Conservation (phyloP, 1,140 invertebrate species). For the Orchesella cincta region DNA sequence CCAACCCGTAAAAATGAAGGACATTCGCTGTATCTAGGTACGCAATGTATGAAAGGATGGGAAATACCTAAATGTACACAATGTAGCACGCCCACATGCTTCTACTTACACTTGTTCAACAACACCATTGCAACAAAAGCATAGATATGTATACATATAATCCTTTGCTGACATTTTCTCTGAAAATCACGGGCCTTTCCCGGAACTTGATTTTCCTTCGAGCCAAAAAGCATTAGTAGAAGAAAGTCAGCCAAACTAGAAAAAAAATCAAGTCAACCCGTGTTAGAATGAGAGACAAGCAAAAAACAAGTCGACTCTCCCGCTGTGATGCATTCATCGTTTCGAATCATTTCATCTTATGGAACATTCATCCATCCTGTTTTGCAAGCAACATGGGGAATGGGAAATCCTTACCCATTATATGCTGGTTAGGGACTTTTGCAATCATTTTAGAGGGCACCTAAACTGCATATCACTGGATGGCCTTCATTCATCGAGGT, state of each 20-base stretch:
- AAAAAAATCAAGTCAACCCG: neutral
- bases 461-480: too few species aligned
- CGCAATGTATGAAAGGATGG: neutral
- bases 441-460: too few species aligned
- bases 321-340: slow-evolving; percentile 18
- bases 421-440: neutral
- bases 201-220: neutral
- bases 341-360: slow-evolving; percentile 2
- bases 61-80: neutral
- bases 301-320: neutral
- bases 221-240: neutral
- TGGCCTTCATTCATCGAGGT: too few species aligned
- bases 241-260: neutral
- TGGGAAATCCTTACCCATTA: neutral
- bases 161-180: neutral
- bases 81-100: neutral
- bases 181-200: neutral
- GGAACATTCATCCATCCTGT: too few species aligned
- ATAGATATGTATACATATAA: neutral
- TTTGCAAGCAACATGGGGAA: too few species aligned
- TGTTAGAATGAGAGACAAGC: neutral
- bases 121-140: neutral
- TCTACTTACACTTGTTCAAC: neutral
- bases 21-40: slow-evolving; percentile 14
- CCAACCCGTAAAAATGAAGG: slow-evolving; percentile 15